A percentile compares a stretch with the other conserved stretches of the same genome.
These are phyloP conservation scores for Euwallacea fornicatus DNA, from an alignment of 1,140 invertebrate genomes.

Conservation along the genomic window DNA sequence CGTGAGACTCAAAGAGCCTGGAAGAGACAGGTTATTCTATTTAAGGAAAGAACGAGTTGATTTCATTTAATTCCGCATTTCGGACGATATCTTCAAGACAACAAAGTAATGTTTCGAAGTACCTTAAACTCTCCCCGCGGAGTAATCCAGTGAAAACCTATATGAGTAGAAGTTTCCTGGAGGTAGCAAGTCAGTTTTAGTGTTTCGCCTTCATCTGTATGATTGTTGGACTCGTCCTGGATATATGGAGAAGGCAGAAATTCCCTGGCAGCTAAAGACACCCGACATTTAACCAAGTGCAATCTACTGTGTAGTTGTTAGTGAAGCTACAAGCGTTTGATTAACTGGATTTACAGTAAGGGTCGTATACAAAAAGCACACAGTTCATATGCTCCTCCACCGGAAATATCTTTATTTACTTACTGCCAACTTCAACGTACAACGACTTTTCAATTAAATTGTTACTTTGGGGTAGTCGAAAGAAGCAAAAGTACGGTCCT, in stretches of 20 bases:
- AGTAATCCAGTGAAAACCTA: slow-evolving; percentile 33
- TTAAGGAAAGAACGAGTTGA: no score
- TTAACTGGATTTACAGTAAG: slow-evolving; percentile 1
- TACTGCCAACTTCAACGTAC: slow-evolving; percentile 54
- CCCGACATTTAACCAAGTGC: not conserved
- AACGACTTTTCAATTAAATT: slow-evolving; percentile 40
- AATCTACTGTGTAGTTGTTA: no score
- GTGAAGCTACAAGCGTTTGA: no score
- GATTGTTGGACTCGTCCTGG: slow-evolving; percentile 39
- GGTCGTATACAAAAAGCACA: not conserved
- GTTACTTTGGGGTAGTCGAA: slow-evolving; percentile 44
- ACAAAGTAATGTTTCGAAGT: slow-evolving; percentile 8
- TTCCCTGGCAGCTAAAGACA: slow-evolving; percentile 12
- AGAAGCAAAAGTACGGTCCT: slow-evolving; percentile 55
- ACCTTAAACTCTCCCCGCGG: slow-evolving; percentile 35
- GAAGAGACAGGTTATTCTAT: no score
- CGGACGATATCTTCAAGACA: no score
- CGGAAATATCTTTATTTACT: slow-evolving; percentile 49
- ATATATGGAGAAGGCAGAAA: slow-evolving; percentile 31
- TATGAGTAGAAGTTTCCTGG: not conserved
- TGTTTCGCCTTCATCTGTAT: slow-evolving; percentile 39
- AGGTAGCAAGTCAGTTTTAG: slow-evolving; percentile 40
- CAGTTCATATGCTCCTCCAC: not conserved
- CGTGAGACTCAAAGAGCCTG: no score
- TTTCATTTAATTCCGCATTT: no score